Percentiles rank a stretch among this genome's conserved stretches.
phyloP scores from a whole-genome alignment of 2,888 invertebrate genomes.

The Thereva unica region DNA sequence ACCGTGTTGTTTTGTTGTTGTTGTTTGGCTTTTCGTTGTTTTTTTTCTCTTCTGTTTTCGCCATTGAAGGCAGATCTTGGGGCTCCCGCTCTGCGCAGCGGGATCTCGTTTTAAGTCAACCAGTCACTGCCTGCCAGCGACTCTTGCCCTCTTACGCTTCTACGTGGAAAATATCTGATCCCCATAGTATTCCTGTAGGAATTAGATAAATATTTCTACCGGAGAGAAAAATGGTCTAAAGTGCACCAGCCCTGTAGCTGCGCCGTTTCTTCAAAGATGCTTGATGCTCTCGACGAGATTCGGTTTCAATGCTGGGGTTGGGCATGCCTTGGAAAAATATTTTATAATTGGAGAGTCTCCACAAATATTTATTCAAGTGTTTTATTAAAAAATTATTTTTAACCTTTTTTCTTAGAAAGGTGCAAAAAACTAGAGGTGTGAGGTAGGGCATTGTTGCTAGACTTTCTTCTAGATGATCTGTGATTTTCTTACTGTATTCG shows the following conservation, averaged over 20 bases:
- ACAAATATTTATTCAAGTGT: too few relatives aligned
- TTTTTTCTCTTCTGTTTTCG: not conserved
- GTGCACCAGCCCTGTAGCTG: conserved; percentile 15
- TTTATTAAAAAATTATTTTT: too few relatives aligned
- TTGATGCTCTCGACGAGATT: not conserved
- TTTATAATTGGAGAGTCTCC: too few relatives aligned
- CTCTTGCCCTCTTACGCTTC: conserved; percentile 8
- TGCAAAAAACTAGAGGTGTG: too few relatives aligned
- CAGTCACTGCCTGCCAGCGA: conserved; percentile 5
- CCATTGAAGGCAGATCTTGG: conserved; percentile 13
- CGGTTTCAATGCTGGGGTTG: not conserved
- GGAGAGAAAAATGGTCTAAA: conserved; percentile 27
- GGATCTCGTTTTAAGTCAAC: not conserved
- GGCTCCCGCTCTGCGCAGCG: too few relatives aligned
- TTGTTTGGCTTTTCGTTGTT: conserved; percentile 16
- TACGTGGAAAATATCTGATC: conserved; percentile 15
- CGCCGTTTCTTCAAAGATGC: not conserved
- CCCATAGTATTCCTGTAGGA: conserved; percentile 11
- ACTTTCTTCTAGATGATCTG: too few relatives aligned
- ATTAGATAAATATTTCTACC: conserved; percentile 22
- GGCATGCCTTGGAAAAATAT: not conserved
- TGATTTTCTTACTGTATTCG: too few relatives aligned
- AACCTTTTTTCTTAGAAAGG: too few relatives aligned
- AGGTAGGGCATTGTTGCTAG: too few relatives aligned
- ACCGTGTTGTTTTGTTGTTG: conserved; percentile 18